Percentiles rank a stretch among this genome's conserved stretches.
phyloP scores from a whole-genome alignment of 2,797 vertebrate genomes.

The Phataginus tetradactyla region DNA sequence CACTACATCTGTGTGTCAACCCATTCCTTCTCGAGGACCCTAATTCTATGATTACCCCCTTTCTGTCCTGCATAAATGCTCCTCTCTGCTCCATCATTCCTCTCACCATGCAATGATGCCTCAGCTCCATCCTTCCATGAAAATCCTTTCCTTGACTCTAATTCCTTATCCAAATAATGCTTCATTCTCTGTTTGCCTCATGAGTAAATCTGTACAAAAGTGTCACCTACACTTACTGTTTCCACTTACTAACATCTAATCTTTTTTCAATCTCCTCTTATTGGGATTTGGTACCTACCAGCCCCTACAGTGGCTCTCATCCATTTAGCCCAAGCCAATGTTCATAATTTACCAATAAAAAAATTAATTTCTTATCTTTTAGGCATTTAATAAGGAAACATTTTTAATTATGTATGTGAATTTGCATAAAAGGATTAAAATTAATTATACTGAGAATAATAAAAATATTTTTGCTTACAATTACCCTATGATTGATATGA shows the following conservation, averaged over 20 bases:
- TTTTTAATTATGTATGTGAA: neutral
- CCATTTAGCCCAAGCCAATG: neutral
- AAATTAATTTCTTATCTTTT: neutral
- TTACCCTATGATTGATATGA: conserved; percentile 27
- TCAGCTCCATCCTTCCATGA: neutral
- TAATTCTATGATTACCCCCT: neutral
- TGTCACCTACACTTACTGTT: neutral
- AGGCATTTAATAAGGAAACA: neutral
- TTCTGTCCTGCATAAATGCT: neutral
- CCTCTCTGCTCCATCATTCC: neutral
- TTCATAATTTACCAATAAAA: conserved; percentile 3
- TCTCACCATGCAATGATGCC: neutral
- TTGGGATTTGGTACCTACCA: neutral
- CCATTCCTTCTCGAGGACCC: neutral
- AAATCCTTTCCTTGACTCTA: neutral
- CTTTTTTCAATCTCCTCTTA: neutral
- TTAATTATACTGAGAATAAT: conserved; percentile 35
- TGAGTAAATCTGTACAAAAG: neutral
- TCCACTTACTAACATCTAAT: neutral
- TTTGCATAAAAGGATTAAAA: conserved; percentile 27
- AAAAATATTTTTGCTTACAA: conserved; percentile 46
- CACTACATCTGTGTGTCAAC: fast-evolving
- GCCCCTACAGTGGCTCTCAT: neutral
- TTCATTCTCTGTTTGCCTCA: neutral
- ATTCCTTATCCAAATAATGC: neutral